A percentile compares a stretch with the other conserved stretches of the same genome.
Evolutionary conservation across 2,113 vertebrate species (phyloP).

Genomic region (Halcyon senegalensis): DNA sequence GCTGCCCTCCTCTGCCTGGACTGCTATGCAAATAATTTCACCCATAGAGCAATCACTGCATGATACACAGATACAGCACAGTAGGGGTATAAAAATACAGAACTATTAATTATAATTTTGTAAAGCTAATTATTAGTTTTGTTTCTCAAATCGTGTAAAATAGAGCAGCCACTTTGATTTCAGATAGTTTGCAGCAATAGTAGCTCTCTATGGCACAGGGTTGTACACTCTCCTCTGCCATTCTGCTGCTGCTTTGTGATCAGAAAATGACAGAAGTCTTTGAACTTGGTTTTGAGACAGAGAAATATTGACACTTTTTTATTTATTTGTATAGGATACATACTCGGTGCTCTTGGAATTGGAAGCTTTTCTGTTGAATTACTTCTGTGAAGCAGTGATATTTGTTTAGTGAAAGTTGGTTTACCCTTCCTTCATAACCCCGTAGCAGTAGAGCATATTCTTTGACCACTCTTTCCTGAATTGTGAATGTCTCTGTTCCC

Average conservation of each 20-base stretch:
- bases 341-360: not conserved
- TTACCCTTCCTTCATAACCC: not conserved
- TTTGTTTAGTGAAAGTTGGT: not conserved
- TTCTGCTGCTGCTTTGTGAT: not conserved
- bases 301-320: not conserved
- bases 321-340: not conserved
- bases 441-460: not conserved
- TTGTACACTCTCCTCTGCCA: not conserved
- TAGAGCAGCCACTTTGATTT: not conserved
- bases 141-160: not conserved
- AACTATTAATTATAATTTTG: not conserved
- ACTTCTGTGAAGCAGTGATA: not conserved
- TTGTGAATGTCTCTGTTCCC: not conserved
- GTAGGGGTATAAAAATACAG: not conserved
- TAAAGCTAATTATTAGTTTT: not conserved
- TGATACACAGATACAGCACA: not conserved
- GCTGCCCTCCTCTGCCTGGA: not conserved
- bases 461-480: not conserved
- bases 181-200: not conserved
- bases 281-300: not conserved
- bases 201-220: too few species aligned
- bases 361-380: not conserved
- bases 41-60: not conserved
- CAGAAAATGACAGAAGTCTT: not conserved
- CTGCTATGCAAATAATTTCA: not conserved